Percentiles rank a stretch among this genome's conserved stretches.
Conservation (phyloP, 1,140 invertebrate genomes). For the Leptonema lineaticorne region DNA sequence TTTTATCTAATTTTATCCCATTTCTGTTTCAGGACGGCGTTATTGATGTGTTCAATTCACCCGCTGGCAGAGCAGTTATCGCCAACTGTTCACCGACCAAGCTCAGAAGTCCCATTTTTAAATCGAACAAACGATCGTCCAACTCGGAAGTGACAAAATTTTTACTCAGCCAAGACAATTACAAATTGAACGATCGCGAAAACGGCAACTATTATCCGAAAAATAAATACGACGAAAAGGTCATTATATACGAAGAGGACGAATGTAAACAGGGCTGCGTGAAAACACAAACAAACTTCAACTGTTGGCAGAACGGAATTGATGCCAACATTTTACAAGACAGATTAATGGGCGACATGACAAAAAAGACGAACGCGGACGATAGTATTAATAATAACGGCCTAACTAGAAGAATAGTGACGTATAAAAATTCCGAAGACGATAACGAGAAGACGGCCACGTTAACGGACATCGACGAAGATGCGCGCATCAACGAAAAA, state of each 20-base stretch:
- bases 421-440: constrained; percentile 3
- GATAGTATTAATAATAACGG: constrained; percentile 3
- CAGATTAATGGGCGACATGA: background rate
- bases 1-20: no score
- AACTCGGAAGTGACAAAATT: constrained; percentile 32
- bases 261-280: background rate
- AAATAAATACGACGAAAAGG: constrained; percentile 11
- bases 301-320: background rate
- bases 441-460: background rate
- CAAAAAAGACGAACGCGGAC: background rate
- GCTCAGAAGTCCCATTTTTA: constrained; percentile 4
- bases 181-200: background rate
- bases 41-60: constrained; percentile 38
- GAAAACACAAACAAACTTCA: background rate
- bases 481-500: constrained; percentile 18
- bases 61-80: constrained; percentile 37
- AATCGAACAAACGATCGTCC: constrained; percentile 4
- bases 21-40: constrained; percentile 33
- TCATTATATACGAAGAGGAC: constrained; percentile 9
- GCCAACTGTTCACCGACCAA: constrained; percentile 13
- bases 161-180: constrained; percentile 28
- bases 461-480: constrained; percentile 20
- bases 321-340: background rate
- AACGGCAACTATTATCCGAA: background rate
- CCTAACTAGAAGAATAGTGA: constrained; percentile 19